phyloP scores from a whole-genome alignment of 2,888 invertebrate genomes.

The Mesorhabditis spiculigera region DNA sequence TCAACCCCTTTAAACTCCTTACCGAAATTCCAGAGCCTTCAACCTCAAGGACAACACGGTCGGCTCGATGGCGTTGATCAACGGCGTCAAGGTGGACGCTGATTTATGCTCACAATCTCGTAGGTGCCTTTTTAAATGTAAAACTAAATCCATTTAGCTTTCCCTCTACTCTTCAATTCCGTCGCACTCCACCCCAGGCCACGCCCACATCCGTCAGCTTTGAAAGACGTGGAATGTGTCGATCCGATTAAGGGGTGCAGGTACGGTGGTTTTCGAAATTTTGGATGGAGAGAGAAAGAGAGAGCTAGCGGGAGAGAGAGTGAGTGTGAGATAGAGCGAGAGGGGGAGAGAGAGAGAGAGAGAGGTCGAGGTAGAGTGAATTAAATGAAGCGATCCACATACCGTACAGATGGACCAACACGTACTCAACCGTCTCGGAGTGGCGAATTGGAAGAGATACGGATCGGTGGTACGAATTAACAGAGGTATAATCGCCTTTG shows the following conservation, averaged over 20 bases:
- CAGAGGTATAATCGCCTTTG: conserved; percentile 14
- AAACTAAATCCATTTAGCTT: background rate
- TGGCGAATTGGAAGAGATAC: conserved; percentile 47
- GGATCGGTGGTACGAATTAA: conserved; percentile 39
- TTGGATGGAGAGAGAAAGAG: no score
- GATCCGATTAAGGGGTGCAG: conserved; percentile 2
- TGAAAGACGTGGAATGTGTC: background rate
- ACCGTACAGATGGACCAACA: conserved; percentile 33
- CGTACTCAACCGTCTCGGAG: conserved; percentile 20
- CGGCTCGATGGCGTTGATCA: conserved; percentile 49
- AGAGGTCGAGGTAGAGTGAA: no score
- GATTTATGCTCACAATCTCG: conserved; percentile 44
- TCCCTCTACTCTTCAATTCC: conserved; percentile 3
- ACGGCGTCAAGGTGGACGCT: conserved; percentile 46
- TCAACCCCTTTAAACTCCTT: background rate
- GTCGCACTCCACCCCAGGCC: background rate
- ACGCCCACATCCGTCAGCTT: background rate
- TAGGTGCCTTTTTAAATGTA: conserved; percentile 14
- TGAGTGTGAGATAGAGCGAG: no score
- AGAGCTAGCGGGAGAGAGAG: no score
- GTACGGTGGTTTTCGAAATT: background rate
- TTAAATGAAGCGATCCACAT: background rate
- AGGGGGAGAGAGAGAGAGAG: no score
- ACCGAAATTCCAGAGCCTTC: background rate
- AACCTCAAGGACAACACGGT: conserved; percentile 30